These are phyloP conservation scores for Hybognathus amarus DNA, from an alignment of 2,797 vertebrate genomes.

Conservation along the genomic window DNA sequence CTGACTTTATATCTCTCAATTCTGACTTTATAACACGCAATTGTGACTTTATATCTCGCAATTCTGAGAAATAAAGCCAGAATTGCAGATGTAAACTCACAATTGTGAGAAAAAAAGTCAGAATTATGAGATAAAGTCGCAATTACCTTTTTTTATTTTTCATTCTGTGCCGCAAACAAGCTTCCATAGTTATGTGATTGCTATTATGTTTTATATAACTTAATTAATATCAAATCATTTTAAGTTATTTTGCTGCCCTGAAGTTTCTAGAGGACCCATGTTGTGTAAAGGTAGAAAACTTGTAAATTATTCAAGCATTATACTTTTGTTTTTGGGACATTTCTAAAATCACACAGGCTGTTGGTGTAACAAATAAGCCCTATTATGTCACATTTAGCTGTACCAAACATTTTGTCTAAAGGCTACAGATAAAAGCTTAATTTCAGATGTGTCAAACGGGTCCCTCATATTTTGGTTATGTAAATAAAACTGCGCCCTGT, in stretches of 20 bases:
- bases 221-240: not conserved
- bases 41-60: too few species aligned
- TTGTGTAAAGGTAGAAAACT: not conserved
- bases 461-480: not conserved
- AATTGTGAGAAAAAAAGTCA: too few species aligned
- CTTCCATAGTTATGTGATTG: too few species aligned
- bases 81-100: too few species aligned
- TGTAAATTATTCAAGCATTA: not conserved
- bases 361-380: not conserved
- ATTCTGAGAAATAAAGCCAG: too few species aligned
- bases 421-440: not conserved
- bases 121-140: too few species aligned
- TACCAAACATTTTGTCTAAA: too few species aligned
- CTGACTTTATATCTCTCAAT: too few species aligned
- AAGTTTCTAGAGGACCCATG: too few species aligned
- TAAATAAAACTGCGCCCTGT: not conserved
- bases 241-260: not conserved
- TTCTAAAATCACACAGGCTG: not conserved
- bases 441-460: not conserved
- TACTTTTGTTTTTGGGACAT: not conserved
- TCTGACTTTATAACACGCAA: too few species aligned
- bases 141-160: too few species aligned
- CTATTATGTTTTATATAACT: not conserved
- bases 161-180: too few species aligned
- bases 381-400: not conserved